Conservation (phyloP, 2,888 invertebrate genomes). For the Drosophila conformis region DNA sequence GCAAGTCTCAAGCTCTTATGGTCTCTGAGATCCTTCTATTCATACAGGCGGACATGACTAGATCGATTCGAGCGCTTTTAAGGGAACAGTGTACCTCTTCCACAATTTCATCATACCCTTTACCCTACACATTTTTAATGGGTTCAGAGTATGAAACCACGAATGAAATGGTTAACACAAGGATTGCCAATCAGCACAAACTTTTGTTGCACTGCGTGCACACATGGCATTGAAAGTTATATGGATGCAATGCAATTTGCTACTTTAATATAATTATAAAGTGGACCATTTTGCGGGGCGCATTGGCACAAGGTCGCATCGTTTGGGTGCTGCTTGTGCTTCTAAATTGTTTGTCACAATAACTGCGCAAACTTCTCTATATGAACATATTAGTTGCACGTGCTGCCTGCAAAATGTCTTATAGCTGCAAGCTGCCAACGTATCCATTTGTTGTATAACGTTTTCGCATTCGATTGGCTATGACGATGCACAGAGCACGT, state of each 20-base stretch:
- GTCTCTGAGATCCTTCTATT: not conserved
- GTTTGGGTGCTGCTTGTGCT: conserved; percentile 39
- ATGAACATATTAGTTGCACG: conserved; percentile 49
- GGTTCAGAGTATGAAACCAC: conserved; percentile 18
- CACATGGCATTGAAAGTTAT: conserved; percentile 28
- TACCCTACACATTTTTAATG: conserved; percentile 2
- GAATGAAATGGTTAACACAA: conserved; percentile 14
- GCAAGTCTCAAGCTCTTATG: not conserved
- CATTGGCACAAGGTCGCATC: conserved; percentile 31
- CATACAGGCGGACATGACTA: not conserved
- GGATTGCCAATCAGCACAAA: conserved; percentile 21
- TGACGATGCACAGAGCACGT: conserved; percentile 12
- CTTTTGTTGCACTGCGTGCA: not conserved
- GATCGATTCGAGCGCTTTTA: not conserved
- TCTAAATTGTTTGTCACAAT: conserved; percentile 61
- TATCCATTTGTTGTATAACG: conserved; percentile 21
- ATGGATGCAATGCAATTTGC: conserved; percentile 39
- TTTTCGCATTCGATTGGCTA: conserved; percentile 34
- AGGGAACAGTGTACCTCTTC: not conserved
- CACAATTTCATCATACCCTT: not conserved
- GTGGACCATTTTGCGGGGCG: conserved; percentile 10
- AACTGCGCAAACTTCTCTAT: conserved; percentile 57
- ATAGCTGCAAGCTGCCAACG: conserved; percentile 19
- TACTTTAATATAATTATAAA: conserved; percentile 37
- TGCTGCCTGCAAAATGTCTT: conserved; percentile 41